Evolutionary conservation across 2,113 vertebrate species (phyloP).

Genomic region (Bucco capensis): DNA sequence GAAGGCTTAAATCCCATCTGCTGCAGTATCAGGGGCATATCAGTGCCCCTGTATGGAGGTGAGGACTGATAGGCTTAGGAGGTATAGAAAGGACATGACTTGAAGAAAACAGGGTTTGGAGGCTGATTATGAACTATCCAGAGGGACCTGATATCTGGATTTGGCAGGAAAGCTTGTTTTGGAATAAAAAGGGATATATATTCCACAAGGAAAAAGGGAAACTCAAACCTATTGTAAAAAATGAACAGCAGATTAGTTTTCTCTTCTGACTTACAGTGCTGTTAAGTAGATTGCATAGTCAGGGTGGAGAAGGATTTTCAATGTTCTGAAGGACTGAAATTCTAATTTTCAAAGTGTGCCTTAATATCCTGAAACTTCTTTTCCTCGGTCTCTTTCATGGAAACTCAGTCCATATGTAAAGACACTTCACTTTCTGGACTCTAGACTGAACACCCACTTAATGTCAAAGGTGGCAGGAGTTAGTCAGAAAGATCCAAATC

Average conservation of each 20-base stretch:
- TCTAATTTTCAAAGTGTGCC: not conserved
- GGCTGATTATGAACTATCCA: not conserved
- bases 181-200: not conserved
- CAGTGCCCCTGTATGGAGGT: not conserved
- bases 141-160: not conserved
- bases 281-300: not conserved
- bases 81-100: not conserved
- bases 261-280: not conserved
- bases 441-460: not conserved
- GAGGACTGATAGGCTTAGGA: constrained; percentile 16
- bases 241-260: not conserved
- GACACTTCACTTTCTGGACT: not conserved
- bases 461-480: not conserved
- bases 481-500: not conserved
- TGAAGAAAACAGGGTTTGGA: not conserved
- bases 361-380: not conserved
- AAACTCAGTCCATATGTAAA: not conserved
- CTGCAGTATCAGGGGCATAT: not conserved
- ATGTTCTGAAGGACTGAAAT: not conserved
- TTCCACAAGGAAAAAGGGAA: not conserved
- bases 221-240: not conserved
- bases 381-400: not conserved
- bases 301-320: not conserved
- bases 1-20: constrained; percentile 22
- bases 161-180: not conserved